Conservation (phyloP, 1,140 invertebrate genomes). For the Popillia japonica region DNA sequence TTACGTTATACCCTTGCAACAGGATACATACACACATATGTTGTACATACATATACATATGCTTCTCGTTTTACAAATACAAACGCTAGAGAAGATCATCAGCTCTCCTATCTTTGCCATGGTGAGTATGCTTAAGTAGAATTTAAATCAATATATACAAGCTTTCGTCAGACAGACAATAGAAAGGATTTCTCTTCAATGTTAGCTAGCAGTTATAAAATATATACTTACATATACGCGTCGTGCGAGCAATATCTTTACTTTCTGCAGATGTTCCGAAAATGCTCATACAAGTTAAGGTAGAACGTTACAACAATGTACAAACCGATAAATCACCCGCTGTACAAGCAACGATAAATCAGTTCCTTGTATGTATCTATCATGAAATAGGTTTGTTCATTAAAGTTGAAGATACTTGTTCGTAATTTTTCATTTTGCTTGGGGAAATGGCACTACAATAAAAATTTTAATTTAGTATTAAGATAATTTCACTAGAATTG, state of each 20-base stretch:
- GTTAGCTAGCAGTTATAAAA: constrained; percentile 20
- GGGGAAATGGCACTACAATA: neutral
- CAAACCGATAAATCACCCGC: constrained; percentile 25
- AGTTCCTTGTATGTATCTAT: constrained; percentile 17
- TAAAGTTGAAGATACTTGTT: constrained; percentile 6
- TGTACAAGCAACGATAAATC: constrained; percentile 20
- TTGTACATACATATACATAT: no score
- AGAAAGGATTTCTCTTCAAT: neutral
- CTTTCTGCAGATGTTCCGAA: constrained; percentile 26
- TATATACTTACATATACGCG: neutral
- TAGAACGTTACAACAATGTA: constrained; percentile 18
- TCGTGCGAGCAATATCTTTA: neutral
- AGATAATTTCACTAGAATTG: neutral
- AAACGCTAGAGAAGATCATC: neutral
- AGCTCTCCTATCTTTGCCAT: neutral
- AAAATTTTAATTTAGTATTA: no score
- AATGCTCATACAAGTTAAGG: neutral
- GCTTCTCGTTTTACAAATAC: no score
- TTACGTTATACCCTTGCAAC: no score
- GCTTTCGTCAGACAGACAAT: neutral
- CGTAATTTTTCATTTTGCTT: neutral
- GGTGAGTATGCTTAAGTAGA: neutral
- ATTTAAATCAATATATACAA: neutral
- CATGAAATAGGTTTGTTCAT: constrained; percentile 30
- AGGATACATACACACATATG: no score